Evolutionary conservation across 2,113 vertebrate species (phyloP).

Genomic region (Cryptomyrus ogoouensis): DNA sequence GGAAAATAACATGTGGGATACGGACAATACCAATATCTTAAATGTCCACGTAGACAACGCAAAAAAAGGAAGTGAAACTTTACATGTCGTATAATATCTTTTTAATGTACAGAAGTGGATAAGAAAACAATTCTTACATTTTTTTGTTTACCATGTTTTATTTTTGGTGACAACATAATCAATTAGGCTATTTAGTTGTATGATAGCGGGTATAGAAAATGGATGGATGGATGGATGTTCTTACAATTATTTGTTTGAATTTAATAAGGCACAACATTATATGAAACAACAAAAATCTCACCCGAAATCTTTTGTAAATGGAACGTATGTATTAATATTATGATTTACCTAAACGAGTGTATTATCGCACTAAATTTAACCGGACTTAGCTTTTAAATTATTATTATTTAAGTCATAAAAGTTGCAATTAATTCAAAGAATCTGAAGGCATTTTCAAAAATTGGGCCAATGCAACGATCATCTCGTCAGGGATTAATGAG

Average conservation of each 20-base stretch:
- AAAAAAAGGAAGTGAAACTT: background rate
- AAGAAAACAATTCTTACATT: background rate
- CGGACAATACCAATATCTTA: background rate
- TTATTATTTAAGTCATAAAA: background rate
- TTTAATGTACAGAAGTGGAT: background rate
- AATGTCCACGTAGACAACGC: background rate
- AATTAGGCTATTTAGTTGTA: background rate
- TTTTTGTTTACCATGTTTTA: background rate
- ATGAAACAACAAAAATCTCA: background rate
- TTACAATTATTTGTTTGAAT: background rate
- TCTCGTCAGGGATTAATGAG: background rate
- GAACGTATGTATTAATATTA: background rate
- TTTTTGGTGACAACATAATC: background rate
- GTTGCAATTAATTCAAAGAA: background rate
- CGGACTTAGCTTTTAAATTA: background rate
- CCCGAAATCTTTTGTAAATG: background rate
- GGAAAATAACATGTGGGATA: background rate
- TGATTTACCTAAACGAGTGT: background rate
- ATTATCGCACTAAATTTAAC: background rate
- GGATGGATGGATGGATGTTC: background rate
- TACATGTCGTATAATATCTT: background rate
- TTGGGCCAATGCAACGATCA: constrained; percentile 2
- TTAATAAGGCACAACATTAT: background rate
- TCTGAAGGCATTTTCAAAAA: constrained; percentile 6
- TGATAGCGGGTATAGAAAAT: background rate